Base-by-base conservation (phyloP, 37 sponge, comb jelly and placozoan genomes). In the Chondrilla cf. caribensis region DNA sequence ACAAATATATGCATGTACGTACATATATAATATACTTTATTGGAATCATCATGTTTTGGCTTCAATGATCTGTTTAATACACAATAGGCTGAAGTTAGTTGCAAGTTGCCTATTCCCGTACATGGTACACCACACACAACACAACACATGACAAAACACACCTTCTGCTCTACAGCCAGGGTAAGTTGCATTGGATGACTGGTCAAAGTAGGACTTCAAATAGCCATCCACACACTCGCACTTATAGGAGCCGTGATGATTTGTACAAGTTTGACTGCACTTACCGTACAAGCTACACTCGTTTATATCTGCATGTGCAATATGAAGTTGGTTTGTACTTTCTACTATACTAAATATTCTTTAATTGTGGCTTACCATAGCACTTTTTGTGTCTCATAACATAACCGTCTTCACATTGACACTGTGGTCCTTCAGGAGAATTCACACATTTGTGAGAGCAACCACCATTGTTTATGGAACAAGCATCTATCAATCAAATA, bases 141-240 rank as follows among this genome's bases (percentile, higher is more conserved):
- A n/a, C n/a, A n/a, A n/a, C n/a, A n/a, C n/a, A n/a, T n/a, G 6
- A 14, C 11, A 11, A 6, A 47, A 47, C 51, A 14, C 6, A 47
- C 51, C 51, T 47, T 47, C 51, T 47, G 51, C 51, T 47, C 11
- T 47, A 47, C 51, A 47, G 51, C 11, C 51, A 47, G 11, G 9
- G 6, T 11, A 6, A 14, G 51, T 14, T 14, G 11, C 11, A 47
- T 47, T 47, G 51, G 11, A 47, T n/a, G n/a, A n/a, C n/a, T n/a
- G n/a, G n/a, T n/a, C n/a, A 47, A 47, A 47, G 6, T 6, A 15
- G 6, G 14, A 6, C 76, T 3, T 42, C 43, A 2, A 2, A 40
- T 73, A 73, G 42, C 76, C 76, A 4, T 32, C n/a, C 76, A 73
- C 76, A 73, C 76, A 73, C 44, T 24, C 36, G 43, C 76, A 73